These are phyloP conservation scores for Takifugu rubripes DNA, from an alignment of 2,797 vertebrate genomes.

Conservation along the genomic window DNA sequence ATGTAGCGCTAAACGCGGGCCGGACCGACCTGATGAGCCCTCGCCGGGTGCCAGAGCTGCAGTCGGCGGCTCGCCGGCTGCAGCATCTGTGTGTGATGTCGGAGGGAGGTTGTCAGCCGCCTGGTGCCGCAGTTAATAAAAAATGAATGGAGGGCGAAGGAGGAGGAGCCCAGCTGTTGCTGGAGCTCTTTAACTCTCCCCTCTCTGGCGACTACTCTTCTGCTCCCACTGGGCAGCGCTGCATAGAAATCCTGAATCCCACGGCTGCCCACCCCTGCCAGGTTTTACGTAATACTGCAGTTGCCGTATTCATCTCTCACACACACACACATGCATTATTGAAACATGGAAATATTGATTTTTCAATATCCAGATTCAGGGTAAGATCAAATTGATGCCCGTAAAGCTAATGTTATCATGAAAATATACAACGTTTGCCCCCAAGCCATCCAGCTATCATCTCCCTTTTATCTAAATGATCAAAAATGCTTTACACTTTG, in stretches of 20 bases:
- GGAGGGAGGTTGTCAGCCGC: constrained; percentile 24
- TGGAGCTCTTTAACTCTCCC: constrained; percentile 61
- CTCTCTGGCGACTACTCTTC: constrained; percentile 46
- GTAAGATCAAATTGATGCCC: too few relatives aligned
- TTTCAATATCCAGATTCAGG: too few relatives aligned
- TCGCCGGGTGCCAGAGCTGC: too few relatives aligned
- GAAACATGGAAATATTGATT: constrained; percentile 21
- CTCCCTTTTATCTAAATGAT: not conserved
- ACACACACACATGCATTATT: constrained; percentile 12
- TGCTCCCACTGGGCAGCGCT: constrained; percentile 32
- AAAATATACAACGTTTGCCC: not conserved
- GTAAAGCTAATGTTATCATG: not conserved
- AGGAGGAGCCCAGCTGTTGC: constrained; percentile 63
- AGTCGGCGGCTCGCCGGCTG: constrained; percentile 18
- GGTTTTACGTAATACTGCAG: constrained; percentile 65
- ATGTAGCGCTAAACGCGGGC: not conserved
- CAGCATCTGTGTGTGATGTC: constrained; percentile 40
- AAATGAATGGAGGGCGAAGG: constrained; percentile 73
- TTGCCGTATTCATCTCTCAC: constrained; percentile 34
- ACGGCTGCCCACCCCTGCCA: constrained; percentile 32
- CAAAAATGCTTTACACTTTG: not conserved
- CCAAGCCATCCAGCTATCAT: not conserved
- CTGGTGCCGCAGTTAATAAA: constrained; percentile 78
- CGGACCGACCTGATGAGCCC: not conserved
- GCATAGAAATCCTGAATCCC: constrained; percentile 53